These are phyloP conservation scores for Lasioglossum villosulum DNA, from an alignment of 2,888 invertebrate genomes.

Conservation along the genomic window DNA sequence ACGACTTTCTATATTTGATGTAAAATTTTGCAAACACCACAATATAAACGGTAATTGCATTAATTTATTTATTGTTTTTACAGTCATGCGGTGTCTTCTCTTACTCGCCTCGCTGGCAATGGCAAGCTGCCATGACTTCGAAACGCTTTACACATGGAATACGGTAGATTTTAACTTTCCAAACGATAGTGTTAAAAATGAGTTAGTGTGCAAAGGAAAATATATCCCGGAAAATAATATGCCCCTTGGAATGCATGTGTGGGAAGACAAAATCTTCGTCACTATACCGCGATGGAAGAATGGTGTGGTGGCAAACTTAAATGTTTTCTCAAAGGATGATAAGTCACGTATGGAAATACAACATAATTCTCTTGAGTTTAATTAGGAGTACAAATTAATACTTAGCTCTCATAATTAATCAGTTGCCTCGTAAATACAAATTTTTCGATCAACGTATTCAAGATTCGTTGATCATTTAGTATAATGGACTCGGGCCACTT, in stretches of 20 bases:
- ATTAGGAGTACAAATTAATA: neutral
- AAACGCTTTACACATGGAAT: constrained; percentile 78
- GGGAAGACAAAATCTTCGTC: constrained; percentile 88
- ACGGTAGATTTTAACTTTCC: constrained; percentile 79
- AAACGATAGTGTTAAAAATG: constrained; percentile 73
- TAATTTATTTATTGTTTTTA: constrained; percentile 17
- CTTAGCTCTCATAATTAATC: neutral
- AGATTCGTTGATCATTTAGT: neutral
- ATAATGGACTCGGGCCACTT: neutral
- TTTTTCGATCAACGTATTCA: neutral
- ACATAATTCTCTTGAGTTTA: neutral
- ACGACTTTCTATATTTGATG: neutral
- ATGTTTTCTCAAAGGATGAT: constrained; percentile 85
- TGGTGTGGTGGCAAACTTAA: constrained; percentile 88
- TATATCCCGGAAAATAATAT: constrained; percentile 90
- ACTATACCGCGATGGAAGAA: constrained; percentile 89
- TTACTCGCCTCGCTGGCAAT: constrained; percentile 67
- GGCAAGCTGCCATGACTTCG: constrained; percentile 71
- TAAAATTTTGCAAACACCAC: neutral
- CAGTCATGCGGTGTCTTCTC: constrained; percentile 72
- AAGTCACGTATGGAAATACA: constrained; percentile 27
- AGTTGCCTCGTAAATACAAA: neutral
- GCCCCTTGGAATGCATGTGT: constrained; percentile 89
- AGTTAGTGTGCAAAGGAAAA: constrained; percentile 85
- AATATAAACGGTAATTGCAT: neutral